These are phyloP conservation scores for Ylistrum balloti DNA, from an alignment of 1,140 invertebrate species.

Conservation along the genomic window DNA sequence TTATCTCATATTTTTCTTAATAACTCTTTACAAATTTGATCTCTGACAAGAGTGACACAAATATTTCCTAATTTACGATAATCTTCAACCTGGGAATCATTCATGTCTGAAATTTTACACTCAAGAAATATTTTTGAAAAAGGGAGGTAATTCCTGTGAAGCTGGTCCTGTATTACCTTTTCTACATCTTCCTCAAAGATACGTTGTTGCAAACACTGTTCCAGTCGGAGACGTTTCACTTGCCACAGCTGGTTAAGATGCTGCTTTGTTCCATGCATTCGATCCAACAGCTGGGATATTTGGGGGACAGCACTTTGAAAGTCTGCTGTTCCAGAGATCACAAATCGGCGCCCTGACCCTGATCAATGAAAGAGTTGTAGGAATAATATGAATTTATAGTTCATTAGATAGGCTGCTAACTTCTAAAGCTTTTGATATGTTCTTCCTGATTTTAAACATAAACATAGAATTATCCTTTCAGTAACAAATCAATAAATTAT, in stretches of 20 bases:
- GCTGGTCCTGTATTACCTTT: constrained; percentile 87
- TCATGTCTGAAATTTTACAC: no score
- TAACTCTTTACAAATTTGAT: no score
- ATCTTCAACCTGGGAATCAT: no score
- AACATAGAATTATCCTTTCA: no score
- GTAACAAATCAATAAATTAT: no score
- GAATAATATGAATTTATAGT: background rate
- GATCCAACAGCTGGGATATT: constrained; percentile 87
- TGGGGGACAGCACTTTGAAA: constrained; percentile 83
- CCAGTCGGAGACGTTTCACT: constrained; percentile 85
- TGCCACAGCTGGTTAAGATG: constrained; percentile 96
- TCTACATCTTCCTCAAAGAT: constrained; percentile 98
- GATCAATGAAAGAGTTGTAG: background rate
- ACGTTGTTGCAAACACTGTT: constrained; percentile 96
- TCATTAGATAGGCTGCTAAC: background rate
- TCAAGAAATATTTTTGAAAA: background rate
- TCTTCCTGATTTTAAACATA: no score
- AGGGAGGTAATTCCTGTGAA: background rate
- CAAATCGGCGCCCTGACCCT: constrained; percentile 77
- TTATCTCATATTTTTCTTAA: no score
- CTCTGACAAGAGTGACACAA: no score
- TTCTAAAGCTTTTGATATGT: no score
- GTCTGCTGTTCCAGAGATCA: constrained; percentile 88
- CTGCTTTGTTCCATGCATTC: constrained; percentile 93
- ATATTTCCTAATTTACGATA: no score